phyloP scores from a whole-genome alignment of 2,797 vertebrate genomes.

The Tachyglossus aculeatus region DNA sequence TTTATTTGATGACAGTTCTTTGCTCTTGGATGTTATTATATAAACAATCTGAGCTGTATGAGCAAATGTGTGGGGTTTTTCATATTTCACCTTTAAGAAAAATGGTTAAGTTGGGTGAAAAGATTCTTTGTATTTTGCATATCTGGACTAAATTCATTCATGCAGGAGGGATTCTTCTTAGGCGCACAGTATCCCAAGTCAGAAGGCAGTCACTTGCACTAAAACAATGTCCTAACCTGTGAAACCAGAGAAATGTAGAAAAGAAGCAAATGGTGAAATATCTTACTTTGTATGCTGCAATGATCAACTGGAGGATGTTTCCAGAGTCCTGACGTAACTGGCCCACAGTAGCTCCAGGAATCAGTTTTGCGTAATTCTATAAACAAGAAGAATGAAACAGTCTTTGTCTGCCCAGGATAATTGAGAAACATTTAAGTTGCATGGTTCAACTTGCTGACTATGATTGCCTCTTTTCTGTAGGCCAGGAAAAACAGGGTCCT shows the following conservation, averaged over 20 bases:
- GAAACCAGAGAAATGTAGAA: neutral
- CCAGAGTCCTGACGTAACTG: constrained; percentile 85
- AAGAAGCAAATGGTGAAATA: constrained; percentile 6
- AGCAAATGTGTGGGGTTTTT: neutral
- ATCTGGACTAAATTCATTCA: constrained; percentile 9
- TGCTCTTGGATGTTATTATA: constrained; percentile 13
- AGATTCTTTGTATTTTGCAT: neutral
- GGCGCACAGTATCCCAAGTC: neutral
- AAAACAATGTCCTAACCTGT: constrained; percentile 13
- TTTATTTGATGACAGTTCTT: neutral
- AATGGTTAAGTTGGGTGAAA: constrained; percentile 4
- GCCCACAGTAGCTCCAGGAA: constrained; percentile 95
- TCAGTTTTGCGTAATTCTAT: constrained; percentile 93
- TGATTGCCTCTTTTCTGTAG: neutral
- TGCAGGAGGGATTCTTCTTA: neutral
- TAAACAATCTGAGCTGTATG: constrained; percentile 11
- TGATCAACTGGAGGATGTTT: constrained; percentile 93
- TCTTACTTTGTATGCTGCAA: constrained; percentile 92
- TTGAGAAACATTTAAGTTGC: neutral
- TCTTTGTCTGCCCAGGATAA: neutral
- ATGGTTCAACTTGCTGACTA: neutral
- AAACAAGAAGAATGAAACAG: constrained; percentile 33
- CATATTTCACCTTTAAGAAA: constrained; percentile 1
- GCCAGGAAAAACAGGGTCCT: neutral
- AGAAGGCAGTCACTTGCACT: neutral